These are phyloP conservation scores for Botrylloides violaceus DNA, from an alignment of 23 tunicate genomes.

Conservation along the genomic window DNA sequence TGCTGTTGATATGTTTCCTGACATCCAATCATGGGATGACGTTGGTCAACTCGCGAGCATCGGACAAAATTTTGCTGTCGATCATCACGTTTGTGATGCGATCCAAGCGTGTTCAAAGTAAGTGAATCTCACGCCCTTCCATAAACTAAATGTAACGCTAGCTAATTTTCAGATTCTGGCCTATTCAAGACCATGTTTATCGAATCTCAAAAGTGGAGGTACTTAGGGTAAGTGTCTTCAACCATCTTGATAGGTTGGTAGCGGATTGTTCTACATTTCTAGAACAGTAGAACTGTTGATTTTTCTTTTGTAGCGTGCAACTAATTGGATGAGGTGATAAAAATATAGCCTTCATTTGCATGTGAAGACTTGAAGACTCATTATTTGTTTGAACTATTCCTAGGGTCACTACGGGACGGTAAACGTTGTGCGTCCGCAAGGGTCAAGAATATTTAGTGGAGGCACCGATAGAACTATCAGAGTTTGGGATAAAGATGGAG, in stretches of 20 bases:
- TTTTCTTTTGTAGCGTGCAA: background rate
- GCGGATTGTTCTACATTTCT: too few species aligned
- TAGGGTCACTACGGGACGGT: constrained; percentile 74
- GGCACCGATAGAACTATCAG: constrained; percentile 52
- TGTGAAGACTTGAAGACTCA: too few species aligned
- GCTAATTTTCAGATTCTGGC: constrained; percentile 33
- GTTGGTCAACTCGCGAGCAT: constrained; percentile 6
- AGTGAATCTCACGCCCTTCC: background rate
- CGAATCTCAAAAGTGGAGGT: constrained; percentile 32
- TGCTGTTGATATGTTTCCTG: constrained; percentile 33
- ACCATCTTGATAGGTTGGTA: too few species aligned
- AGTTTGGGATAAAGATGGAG: constrained; percentile 50
- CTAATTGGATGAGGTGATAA: too few species aligned
- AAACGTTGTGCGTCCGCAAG: constrained; percentile 37
- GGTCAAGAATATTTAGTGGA: constrained; percentile 57
- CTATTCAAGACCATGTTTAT: constrained; percentile 10
- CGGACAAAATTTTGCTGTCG: constrained; percentile 39
- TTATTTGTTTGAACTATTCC: background rate
- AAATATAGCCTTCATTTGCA: too few species aligned
- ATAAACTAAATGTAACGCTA: background rate
- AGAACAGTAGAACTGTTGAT: too few species aligned
- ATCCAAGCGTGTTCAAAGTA: constrained; percentile 18
- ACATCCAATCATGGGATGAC: constrained; percentile 32
- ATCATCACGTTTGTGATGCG: constrained; percentile 22
- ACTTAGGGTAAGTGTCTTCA: constrained; percentile 25